Evolutionary conservation across 2,888 invertebrate species (phyloP), one percentile per base, ranked within the genome.

Genomic region (Fragum whitleyi): DNA sequence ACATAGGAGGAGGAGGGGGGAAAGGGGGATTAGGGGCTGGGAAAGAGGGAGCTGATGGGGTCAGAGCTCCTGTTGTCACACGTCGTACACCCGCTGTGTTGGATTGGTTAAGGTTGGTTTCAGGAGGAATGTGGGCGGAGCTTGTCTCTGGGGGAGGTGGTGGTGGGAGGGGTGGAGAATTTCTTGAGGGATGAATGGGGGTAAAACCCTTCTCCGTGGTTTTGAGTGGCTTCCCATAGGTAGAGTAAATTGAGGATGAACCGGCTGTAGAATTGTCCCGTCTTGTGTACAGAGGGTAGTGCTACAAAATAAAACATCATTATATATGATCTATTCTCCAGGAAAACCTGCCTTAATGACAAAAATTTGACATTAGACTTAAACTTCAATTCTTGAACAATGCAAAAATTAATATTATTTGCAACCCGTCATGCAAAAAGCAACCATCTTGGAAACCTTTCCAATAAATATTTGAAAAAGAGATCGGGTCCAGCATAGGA

Each of bases 1-100:
- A 76, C 23, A 81, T 75, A 28, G 86, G 80, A 28, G 83, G 81
- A 11, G 80, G 73, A 59, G 86, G 80, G 16, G 77, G 83, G 28
- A 83, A 76, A 32, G 85, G 78, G 11, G 65, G 73, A 26, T 74
- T 42, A 23, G 78, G 72, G 9, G 72, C 71, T 19, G 78, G 84
- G 68, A 72, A 29, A 29, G 79, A 53, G 42, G 28, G 61, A 32
- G 71, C 68, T 16, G 79, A 36, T 29, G 70, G 74, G 42, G 65
- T 65, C n/a, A 62, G 28, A 42, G 51, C 36, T 32, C 62, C 62
- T 7, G 5, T 32, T 14, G 62, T 83, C 71, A 86, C 53, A 79
- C 81, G 67, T 81, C 74, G 80, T 77, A 81, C 36, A 74, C 77
- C 55, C 69, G 72, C 65, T 68, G 81, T 62, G 73, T 73, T 55